Evolutionary conservation across 2,113 vertebrate genomes (phyloP), one percentile per base, ranked within the genome.

Genomic region (Solea senegalensis): DNA sequence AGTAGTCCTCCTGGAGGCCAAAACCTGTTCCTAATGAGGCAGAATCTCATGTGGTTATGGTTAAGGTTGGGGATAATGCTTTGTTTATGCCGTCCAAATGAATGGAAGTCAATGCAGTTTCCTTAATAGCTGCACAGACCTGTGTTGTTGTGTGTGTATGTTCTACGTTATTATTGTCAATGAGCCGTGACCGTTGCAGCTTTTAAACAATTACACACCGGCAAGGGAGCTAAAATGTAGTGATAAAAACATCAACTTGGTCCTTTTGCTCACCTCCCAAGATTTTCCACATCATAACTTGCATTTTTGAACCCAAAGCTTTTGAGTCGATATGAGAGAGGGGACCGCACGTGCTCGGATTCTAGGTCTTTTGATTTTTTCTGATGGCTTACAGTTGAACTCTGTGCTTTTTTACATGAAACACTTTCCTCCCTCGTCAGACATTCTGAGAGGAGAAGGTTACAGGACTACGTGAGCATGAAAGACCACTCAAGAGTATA

Each of bases 361-460:
- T 84, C 27, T 2, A 39, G 61, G 41, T 21, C 50, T 54, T 89
- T 83, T 74, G 74, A 71, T 81, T 81, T 80, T 75, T 8, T 13
- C 3, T 1, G 21, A 13, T 79, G 76, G 61, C 77, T 78, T 39
- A 46, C 55, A 53, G 64, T 64, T 78, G 78, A 88, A 86, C 76
- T 68, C 79, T 68, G 7, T 21, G 58, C 64, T 66, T 53, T 21
- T 58, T 67, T 70, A 80, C 69, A 70, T 77, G 68, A 83, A 83
- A 77, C 80, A 41, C 56, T 41, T 54, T 65, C 49, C 72, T 14
- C 50, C 41, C 56, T 64, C 73, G 49, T 66, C 67, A 61, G 73
- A 84, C 75, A 27, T 28, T 59, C 55, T 49, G 54, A 59, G 73
- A 76, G 72, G 72, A 72, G 66, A 83, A 72, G 59, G 78, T 74